These are phyloP conservation scores for Beris morrisii DNA, from an alignment of 2,888 invertebrate species.

Conservation along the genomic window DNA sequence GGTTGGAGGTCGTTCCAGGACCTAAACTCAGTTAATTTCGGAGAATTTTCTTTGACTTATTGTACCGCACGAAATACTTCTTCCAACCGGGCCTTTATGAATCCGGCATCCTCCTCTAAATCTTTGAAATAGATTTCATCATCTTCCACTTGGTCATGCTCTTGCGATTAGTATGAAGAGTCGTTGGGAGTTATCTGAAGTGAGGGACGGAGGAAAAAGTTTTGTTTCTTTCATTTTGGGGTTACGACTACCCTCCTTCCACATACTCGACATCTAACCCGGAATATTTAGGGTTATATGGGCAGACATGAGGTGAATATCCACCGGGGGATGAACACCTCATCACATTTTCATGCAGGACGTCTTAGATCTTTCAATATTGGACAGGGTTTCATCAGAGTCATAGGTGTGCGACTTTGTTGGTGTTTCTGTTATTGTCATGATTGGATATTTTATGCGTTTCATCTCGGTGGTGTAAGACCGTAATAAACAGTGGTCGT, in stretches of 20 bases:
- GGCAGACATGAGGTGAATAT: constrained; percentile 33
- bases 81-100: neutral
- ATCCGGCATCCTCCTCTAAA: constrained; percentile 11
- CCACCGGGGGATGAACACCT: constrained; percentile 34
- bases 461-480: constrained; percentile 36
- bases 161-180: constrained; percentile 33
- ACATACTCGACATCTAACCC: constrained; percentile 9
- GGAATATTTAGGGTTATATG: constrained; percentile 33
- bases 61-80: constrained; percentile 10
- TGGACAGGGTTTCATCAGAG: constrained; percentile 38
- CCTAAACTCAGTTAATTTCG: constrained; percentile 37
- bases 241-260: constrained; percentile 3
- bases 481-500: constrained; percentile 39
- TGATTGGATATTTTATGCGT: constrained; percentile 40
- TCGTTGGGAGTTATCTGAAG: neutral
- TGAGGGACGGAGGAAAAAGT: neutral
- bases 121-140: constrained; percentile 28
- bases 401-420: constrained; percentile 30
- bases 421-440: constrained; percentile 37
- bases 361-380: constrained; percentile 34
- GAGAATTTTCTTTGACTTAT: constrained; percentile 35
- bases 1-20: constrained; percentile 1
- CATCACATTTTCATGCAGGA: constrained; percentile 39
- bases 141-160: constrained; percentile 35
- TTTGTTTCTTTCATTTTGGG: constrained; percentile 22